Conservation (phyloP, 37 sponge, comb jelly and placozoan genomes). For the Ianthella basta region DNA sequence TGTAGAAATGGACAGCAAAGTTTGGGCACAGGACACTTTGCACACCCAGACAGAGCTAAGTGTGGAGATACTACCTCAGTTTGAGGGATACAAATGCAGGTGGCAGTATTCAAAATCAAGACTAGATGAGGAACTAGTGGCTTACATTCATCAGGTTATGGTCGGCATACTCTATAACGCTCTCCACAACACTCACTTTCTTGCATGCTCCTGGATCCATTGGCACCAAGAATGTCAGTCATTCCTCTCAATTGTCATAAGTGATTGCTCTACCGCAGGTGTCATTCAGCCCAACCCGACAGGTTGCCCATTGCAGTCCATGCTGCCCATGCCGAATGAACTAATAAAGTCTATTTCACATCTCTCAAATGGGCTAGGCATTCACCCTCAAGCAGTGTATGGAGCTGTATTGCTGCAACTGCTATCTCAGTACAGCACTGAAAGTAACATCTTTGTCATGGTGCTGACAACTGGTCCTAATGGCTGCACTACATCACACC, state of each 20-base stretch:
- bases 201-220: background rate
- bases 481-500: too few relatives aligned
- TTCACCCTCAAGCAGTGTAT: background rate
- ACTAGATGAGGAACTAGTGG: constrained; percentile 4
- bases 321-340: background rate
- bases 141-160: background rate
- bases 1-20: background rate
- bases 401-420: too few relatives aligned
- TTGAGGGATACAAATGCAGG: background rate
- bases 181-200: background rate
- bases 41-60: constrained; percentile 14
- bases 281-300: too few relatives aligned
- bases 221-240: background rate
- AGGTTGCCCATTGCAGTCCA: too few relatives aligned
- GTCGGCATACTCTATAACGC: background rate
- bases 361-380: background rate
- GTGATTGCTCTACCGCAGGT: too few relatives aligned
- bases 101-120: background rate
- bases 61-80: background rate
- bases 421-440: too few relatives aligned
- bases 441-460: too few relatives aligned
- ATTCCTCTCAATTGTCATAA: too few relatives aligned
- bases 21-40: background rate
- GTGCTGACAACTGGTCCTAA: too few relatives aligned
- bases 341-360: background rate